phyloP scores from a whole-genome alignment of 92 coral and sea anemone species.

The Zoanthus sociatus region DNA sequence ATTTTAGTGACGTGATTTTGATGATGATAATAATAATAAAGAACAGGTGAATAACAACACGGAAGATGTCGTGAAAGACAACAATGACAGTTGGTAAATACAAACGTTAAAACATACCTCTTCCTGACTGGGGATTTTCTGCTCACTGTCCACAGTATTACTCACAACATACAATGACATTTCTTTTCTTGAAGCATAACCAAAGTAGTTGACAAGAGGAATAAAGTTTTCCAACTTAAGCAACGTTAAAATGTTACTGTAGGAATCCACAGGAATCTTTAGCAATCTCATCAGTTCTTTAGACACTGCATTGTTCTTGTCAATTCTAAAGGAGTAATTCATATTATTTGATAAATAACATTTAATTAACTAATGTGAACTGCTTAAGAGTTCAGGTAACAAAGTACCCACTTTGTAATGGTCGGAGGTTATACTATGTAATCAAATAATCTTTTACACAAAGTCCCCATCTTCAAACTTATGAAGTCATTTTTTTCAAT shows the following conservation, averaged over 20 bases:
- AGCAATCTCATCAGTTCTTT: constrained; percentile 89
- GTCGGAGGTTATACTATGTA: no score
- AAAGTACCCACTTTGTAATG: no score
- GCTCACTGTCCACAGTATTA: constrained; percentile 95
- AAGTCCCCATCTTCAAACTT: no score
- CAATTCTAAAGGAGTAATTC: constrained; percentile 75
- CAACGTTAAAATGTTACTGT: constrained; percentile 87
- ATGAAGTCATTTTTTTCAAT: no score
- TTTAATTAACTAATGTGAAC: no score
- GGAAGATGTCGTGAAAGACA: no score
- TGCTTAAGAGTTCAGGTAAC: no score
- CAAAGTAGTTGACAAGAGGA: constrained; percentile 92
- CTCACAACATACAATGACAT: constrained; percentile 89
- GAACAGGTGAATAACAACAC: no score
- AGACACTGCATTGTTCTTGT: constrained; percentile 94
- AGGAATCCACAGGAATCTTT: constrained; percentile 96
- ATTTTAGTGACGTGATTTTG: no score
- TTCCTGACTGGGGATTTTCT: constrained; percentile 87
- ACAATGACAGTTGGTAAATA: background rate
- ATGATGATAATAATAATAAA: background rate
- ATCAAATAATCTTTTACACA: no score
- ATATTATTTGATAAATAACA: background rate
- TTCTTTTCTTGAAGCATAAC: constrained; percentile 87
- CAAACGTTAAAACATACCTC: constrained; percentile 52
- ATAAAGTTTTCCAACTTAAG: constrained; percentile 86